Percentiles rank a stretch among this genome's conserved stretches.
Evolutionary conservation across 2,797 vertebrate genomes (phyloP).

Genomic region (Pyrocephalus nanus): DNA sequence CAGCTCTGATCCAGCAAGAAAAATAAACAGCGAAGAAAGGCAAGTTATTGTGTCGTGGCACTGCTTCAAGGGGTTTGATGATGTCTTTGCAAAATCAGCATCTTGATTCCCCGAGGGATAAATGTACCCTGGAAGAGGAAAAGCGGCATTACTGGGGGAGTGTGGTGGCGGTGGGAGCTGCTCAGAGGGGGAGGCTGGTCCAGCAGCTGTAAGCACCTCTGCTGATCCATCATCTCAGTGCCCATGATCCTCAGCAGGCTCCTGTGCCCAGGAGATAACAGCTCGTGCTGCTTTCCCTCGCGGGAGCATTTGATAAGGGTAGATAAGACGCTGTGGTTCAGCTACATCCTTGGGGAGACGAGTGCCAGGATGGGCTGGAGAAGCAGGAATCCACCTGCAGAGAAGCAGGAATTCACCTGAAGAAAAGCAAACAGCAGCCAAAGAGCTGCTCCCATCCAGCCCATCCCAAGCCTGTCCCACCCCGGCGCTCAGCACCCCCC

Average conservation of each 20-base stretch:
- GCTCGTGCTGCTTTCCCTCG: rapidly evolving
- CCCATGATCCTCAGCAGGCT: background rate
- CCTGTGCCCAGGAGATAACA: rapidly evolving
- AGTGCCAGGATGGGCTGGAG: background rate
- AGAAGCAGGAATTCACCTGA: background rate
- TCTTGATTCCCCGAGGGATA: background rate
- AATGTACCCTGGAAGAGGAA: background rate
- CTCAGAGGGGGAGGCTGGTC: rapidly evolving
- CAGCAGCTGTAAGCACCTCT: background rate
- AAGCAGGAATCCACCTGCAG: background rate
- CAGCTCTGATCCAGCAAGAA: background rate
- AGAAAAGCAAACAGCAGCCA: background rate
- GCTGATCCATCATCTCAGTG: rapidly evolving
- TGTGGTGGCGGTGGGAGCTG: background rate
- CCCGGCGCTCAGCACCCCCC: rapidly evolving
- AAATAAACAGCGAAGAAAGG: background rate
- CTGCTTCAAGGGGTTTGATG: background rate
- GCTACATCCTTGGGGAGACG: background rate
- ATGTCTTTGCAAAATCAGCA: background rate
- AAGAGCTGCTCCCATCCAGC: background rate
- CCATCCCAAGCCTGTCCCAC: rapidly evolving
- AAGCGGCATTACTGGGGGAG: rapidly evolving
- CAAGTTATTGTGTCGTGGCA: rapidly evolving
- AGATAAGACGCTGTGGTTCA: rapidly evolving
- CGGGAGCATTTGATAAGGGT: rapidly evolving